phyloP scores from a whole-genome alignment of 2,797 vertebrate species.

The Lutjanus campechanus region DNA sequence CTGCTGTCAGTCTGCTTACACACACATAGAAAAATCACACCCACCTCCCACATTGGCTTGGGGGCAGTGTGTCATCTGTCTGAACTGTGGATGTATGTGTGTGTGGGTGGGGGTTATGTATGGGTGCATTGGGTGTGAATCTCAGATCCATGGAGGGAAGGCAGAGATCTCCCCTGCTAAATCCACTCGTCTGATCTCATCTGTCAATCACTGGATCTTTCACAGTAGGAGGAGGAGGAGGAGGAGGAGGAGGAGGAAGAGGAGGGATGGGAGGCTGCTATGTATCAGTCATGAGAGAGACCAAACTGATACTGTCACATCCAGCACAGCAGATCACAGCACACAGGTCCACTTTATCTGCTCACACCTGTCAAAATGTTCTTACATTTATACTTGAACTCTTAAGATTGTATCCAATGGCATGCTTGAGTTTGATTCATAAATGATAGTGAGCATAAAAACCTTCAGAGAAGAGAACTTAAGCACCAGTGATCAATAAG shows the following conservation, averaged over 20 bases:
- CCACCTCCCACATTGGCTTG: constrained; percentile 27
- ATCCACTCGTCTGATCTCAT: constrained; percentile 74
- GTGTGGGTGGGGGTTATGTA: constrained; percentile 28
- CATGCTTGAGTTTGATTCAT: too few species aligned
- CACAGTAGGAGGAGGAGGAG: constrained; percentile 40
- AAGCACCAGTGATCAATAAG: too few species aligned
- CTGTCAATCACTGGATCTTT: constrained; percentile 74
- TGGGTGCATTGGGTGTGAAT: constrained; percentile 64
- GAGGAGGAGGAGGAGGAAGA: not conserved
- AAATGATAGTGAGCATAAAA: too few species aligned
- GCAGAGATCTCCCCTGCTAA: constrained; percentile 67
- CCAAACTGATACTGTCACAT: constrained; percentile 13
- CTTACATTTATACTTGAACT: too few species aligned
- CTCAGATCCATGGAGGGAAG: constrained; percentile 61
- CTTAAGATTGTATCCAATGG: too few species aligned
- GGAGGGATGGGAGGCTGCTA: constrained; percentile 6
- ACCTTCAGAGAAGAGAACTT: too few species aligned
- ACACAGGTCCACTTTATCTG: not conserved
- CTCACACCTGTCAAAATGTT: too few species aligned
- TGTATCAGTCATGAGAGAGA: constrained; percentile 18
- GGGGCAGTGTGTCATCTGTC: constrained; percentile 37
- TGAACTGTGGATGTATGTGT: constrained; percentile 4
- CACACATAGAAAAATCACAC: constrained; percentile 4
- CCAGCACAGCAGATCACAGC: constrained; percentile 6
- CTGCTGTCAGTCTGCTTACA: constrained; percentile 77